phyloP scores from a whole-genome alignment of 2,888 invertebrate species.

The Mylabris sibirica region DNA sequence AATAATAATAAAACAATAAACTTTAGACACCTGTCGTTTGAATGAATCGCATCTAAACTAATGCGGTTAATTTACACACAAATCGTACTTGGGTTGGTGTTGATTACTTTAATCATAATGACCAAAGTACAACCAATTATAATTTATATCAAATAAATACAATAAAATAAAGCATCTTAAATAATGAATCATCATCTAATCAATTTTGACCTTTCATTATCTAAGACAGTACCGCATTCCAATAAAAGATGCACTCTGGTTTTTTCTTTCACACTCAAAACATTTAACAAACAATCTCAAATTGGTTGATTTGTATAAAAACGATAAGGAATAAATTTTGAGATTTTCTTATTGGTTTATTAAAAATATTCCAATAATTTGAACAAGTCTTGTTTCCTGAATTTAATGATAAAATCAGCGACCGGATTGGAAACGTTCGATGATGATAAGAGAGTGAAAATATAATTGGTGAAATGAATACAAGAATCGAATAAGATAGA shows the following conservation, averaged over 20 bases:
- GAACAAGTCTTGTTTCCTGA: background rate
- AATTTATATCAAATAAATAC: background rate
- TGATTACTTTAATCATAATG: background rate
- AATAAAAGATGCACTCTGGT: slow-evolving; percentile 9
- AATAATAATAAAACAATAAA: background rate
- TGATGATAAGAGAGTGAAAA: slow-evolving; percentile 18
- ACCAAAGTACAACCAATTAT: background rate
- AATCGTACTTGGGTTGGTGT: background rate
- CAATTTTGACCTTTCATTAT: slow-evolving; percentile 31
- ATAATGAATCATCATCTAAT: slow-evolving; percentile 30
- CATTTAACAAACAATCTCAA: background rate
- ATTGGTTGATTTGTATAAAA: background rate
- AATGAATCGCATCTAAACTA: background rate
- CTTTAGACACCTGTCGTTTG: background rate
- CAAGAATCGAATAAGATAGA: background rate
- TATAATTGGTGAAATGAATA: slow-evolving; percentile 25
- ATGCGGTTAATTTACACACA: background rate
- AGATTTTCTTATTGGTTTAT: background rate
- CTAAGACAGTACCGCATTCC: slow-evolving; percentile 30
- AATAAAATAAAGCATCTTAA: slow-evolving; percentile 13
- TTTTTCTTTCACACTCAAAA: background rate
- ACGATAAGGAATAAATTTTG: background rate
- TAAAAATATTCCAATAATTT: background rate
- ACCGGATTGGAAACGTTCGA: slow-evolving; percentile 11
- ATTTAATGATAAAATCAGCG: background rate